phyloP scores from a whole-genome alignment of 2,797 vertebrate species.

The Perodicticus potto region DNA sequence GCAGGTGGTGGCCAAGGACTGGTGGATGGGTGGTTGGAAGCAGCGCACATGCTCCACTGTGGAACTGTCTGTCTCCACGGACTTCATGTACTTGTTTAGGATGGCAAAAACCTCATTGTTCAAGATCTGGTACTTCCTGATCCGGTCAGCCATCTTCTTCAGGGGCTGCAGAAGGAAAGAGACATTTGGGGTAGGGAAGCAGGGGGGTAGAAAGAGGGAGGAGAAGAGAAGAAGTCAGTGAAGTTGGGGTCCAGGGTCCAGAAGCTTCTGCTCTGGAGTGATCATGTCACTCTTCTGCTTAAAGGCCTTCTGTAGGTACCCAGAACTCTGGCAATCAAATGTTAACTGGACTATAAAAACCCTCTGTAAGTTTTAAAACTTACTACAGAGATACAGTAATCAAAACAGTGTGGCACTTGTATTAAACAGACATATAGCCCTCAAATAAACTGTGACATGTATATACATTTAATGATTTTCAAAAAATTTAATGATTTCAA shows the following conservation, averaged over 20 bases:
- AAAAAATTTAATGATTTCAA: neutral
- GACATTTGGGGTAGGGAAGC: conserved; percentile 46
- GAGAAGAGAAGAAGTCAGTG: neutral
- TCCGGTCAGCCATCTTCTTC: conserved; percentile 99
- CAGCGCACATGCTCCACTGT: conserved; percentile 99
- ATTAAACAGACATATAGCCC: neutral
- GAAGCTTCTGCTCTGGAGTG: neutral
- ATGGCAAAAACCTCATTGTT: conserved; percentile 99
- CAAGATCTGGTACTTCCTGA: conserved; percentile 99
- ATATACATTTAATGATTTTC: neutral
- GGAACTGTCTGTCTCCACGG: conserved; percentile 98
- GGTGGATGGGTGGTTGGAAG: conserved; percentile 99
- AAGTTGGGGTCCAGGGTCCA: neutral
- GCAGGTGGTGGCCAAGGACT: conserved; percentile 98
- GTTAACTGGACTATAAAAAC: neutral
- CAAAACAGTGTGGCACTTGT: neutral
- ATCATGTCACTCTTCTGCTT: neutral
- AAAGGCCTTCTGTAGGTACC: neutral
- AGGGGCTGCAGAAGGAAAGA: conserved; percentile 91
- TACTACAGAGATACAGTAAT: neutral
- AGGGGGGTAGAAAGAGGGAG: neutral
- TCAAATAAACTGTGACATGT: conserved; percentile 4
- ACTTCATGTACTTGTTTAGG: conserved; percentile 99
- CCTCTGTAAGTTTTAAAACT: conserved; percentile 11
- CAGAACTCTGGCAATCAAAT: neutral